phyloP scores from a whole-genome alignment of 2,113 vertebrate genomes.

The Cyprinodon tularosa region DNA sequence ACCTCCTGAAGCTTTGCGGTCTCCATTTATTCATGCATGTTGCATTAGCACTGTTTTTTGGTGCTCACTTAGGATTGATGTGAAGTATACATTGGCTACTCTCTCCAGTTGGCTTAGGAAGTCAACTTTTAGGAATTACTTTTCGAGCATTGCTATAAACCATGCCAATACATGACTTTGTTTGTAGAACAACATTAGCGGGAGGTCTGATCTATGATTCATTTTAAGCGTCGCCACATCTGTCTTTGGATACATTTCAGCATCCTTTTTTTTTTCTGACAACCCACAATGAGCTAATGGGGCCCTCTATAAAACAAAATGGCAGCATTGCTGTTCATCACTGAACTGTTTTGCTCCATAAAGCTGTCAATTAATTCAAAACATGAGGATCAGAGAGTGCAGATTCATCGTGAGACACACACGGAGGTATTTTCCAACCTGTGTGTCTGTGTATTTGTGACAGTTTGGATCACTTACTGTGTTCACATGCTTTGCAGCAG shows the following conservation, averaged over 20 bases:
- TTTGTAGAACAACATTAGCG: constrained; percentile 69
- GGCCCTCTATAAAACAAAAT: constrained; percentile 29
- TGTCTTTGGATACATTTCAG: constrained; percentile 64
- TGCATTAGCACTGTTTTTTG: constrained; percentile 20
- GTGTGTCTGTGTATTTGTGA: neutral
- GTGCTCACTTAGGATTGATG: constrained; percentile 43
- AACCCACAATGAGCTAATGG: constrained; percentile 26
- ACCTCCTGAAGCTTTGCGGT: constrained; percentile 63
- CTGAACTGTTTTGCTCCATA: constrained; percentile 24
- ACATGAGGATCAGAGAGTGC: constrained; percentile 13
- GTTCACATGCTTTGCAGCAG: constrained; percentile 50
- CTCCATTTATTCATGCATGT: constrained; percentile 47
- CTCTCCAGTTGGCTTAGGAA: constrained; percentile 51
- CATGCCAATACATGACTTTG: constrained; percentile 54
- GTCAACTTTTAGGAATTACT: constrained; percentile 56
- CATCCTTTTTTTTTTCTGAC: constrained; percentile 40
- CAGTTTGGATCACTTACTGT: constrained; percentile 19
- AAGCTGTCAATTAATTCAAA: constrained; percentile 26
- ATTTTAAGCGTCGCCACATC: constrained; percentile 67
- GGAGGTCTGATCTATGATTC: constrained; percentile 41
- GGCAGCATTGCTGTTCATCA: constrained; percentile 33
- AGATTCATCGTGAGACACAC: constrained; percentile 28
- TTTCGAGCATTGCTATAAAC: constrained; percentile 49
- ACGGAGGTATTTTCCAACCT: constrained; percentile 11
- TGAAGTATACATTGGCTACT: constrained; percentile 53